These are phyloP conservation scores for Ectropis crepuscularia DNA, from an alignment of 2,888 invertebrate genomes.

Conservation along the genomic window DNA sequence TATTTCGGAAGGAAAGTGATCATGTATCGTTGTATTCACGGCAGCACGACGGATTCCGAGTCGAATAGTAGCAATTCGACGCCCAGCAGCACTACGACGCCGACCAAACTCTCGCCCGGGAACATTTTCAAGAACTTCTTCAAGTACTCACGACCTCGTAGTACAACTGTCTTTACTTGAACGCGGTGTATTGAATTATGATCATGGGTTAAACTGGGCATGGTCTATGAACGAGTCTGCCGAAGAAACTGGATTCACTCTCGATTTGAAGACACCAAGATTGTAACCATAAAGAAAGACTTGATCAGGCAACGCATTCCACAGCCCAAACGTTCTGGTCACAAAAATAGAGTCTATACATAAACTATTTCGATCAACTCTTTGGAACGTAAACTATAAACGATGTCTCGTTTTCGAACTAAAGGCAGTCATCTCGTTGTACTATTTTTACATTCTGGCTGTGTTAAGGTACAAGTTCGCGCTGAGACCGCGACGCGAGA, in stretches of 20 bases:
- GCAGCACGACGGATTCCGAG: slow-evolving; percentile 75
- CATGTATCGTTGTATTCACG: slow-evolving; percentile 25
- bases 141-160: slow-evolving; percentile 89
- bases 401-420: too few species aligned
- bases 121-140: slow-evolving; percentile 98
- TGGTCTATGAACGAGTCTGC: too few species aligned
- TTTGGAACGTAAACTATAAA: too few species aligned
- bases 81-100: slow-evolving; percentile 77
- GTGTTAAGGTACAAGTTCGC: too few species aligned
- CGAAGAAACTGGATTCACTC: neutral
- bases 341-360: too few species aligned
- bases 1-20: neutral
- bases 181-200: slow-evolving; percentile 32
- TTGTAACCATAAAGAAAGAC: neutral
- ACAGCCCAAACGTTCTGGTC: too few species aligned
- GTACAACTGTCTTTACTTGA: slow-evolving; percentile 58
- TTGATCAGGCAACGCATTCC: too few species aligned
- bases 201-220: too few species aligned
- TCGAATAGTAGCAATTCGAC: slow-evolving; percentile 78
- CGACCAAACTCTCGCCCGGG: slow-evolving; percentile 92
- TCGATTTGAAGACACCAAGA: neutral
- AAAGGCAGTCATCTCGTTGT: too few species aligned
- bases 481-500: too few species aligned
- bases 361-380: too few species aligned
- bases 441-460: too few species aligned